A percentile compares a stretch with the other conserved stretches of the same genome.
phyloP scores from a whole-genome alignment of 2,888 invertebrate species.

The Cephus rjabovi region DNA sequence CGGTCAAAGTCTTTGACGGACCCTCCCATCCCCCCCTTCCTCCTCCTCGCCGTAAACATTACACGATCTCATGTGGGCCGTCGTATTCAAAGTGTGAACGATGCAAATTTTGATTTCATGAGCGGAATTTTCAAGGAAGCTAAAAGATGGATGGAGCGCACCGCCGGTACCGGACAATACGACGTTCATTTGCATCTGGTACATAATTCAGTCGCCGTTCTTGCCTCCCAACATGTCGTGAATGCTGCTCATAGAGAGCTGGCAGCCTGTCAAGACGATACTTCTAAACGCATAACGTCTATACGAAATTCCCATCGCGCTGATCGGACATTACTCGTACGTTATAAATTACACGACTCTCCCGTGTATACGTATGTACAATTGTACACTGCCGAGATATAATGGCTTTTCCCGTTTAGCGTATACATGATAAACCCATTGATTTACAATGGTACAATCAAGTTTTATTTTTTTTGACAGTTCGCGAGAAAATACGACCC shows the following conservation, averaged over 20 bases:
- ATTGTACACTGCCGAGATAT: no score
- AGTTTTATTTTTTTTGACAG: no score
- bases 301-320: background rate
- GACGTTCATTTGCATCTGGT: slow-evolving; percentile 58
- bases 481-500: no score
- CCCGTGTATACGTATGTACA: no score
- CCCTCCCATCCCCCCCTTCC: background rate
- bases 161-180: slow-evolving; percentile 52
- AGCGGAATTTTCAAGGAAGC: slow-evolving; percentile 56
- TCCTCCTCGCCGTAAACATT: background rate
- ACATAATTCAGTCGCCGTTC: slow-evolving; percentile 60
- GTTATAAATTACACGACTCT: no score
- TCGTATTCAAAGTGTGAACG: slow-evolving; percentile 51
- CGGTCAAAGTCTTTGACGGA: no score
- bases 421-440: no score
- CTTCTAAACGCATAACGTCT: background rate
- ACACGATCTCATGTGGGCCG: slow-evolving; percentile 13
- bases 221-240: slow-evolving; percentile 39
- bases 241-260: slow-evolving; percentile 40
- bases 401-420: no score
- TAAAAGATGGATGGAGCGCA: slow-evolving; percentile 53
- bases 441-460: no score
- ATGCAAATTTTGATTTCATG: slow-evolving; percentile 53
- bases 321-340: no score
- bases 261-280: slow-evolving; percentile 6